A percentile compares a stretch with the other conserved stretches of the same genome.
These are phyloP conservation scores for Zaprionus taronus DNA, from an alignment of 1,140 invertebrate species.

Conservation along the genomic window DNA sequence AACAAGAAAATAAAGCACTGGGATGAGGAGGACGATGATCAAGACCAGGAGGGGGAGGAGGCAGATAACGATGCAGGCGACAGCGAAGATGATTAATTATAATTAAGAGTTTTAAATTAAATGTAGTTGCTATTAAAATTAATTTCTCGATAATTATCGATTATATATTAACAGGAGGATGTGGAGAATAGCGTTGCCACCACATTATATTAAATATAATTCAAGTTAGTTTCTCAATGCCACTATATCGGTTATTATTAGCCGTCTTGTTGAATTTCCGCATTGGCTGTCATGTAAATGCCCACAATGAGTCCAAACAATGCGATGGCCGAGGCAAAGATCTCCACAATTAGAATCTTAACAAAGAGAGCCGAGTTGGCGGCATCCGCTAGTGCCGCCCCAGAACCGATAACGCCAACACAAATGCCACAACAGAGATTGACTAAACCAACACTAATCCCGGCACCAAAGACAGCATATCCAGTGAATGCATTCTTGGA, in stretches of 20 bases:
- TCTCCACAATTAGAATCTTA: slow-evolving; percentile 99
- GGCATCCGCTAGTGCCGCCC: slow-evolving; percentile 97
- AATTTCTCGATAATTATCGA: slow-evolving; percentile 14
- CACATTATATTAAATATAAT: slow-evolving; percentile 12
- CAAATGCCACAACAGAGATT: slow-evolving; percentile 97
- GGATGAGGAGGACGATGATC: slow-evolving; percentile 90
- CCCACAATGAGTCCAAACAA: slow-evolving; percentile 98
- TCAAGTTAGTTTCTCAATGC: slow-evolving; percentile 37
- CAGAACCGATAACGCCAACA: slow-evolving; percentile 97
- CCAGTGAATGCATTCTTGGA: slow-evolving; percentile 90
- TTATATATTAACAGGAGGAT: no score
- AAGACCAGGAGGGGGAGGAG: slow-evolving; percentile 46
- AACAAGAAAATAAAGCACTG: slow-evolving; percentile 95
- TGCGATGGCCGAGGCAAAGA: slow-evolving; percentile 98
- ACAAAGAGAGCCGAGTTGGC: slow-evolving; percentile 97
- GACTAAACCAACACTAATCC: slow-evolving; percentile 95
- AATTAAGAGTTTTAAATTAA: slow-evolving; percentile 25
- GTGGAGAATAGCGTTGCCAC: no score
- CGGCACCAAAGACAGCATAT: slow-evolving; percentile 97
- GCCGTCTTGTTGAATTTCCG: slow-evolving; percentile 82
- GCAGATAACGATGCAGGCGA: slow-evolving; percentile 36
- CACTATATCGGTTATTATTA: neutral
- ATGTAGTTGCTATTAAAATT: slow-evolving; percentile 46
- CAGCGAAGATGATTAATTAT: slow-evolving; percentile 53
- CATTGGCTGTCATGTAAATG: slow-evolving; percentile 94